Conservation (phyloP, 2,797 vertebrate genomes). For the Orientallactaga sibirica region DNA sequence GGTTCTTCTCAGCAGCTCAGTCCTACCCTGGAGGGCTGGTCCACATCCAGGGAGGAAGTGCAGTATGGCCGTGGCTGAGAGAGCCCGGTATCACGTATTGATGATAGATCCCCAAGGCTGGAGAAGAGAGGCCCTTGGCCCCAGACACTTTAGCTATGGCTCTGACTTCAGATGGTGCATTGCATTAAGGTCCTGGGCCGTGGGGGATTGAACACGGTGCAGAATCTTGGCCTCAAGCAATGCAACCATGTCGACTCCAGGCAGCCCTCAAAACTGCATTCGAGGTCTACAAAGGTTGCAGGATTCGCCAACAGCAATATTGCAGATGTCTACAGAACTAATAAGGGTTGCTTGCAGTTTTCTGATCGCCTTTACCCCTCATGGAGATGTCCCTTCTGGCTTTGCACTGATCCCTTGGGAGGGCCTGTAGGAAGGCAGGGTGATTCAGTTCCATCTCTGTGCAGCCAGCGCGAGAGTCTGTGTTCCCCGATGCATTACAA, state of each 20-base stretch:
- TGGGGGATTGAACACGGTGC: too few relatives aligned
- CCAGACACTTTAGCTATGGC: neutral
- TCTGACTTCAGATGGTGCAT: neutral
- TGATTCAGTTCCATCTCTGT: neutral
- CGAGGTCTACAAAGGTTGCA: too few relatives aligned
- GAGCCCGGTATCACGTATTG: neutral
- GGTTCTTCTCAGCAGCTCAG: neutral
- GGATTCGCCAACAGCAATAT: neutral
- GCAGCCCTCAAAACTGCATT: neutral
- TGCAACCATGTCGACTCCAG: neutral
- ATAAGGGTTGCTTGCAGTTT: neutral
- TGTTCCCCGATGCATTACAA: too few relatives aligned
- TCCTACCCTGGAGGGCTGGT: neutral
- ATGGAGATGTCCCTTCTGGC: neutral
- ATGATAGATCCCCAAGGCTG: neutral
- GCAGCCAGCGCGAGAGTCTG: neutral
- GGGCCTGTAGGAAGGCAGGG: too few relatives aligned
- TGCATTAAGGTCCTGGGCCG: neutral
- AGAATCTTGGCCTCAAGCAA: neutral
- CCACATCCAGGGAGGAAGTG: neutral
- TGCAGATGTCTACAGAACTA: neutral
- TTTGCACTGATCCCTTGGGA: neutral
- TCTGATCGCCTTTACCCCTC: neutral
- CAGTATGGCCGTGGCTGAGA: neutral
- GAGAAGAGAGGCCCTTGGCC: neutral